Conservation (phyloP, 2,888 invertebrate genomes). For the Macrophya alboannulata region DNA sequence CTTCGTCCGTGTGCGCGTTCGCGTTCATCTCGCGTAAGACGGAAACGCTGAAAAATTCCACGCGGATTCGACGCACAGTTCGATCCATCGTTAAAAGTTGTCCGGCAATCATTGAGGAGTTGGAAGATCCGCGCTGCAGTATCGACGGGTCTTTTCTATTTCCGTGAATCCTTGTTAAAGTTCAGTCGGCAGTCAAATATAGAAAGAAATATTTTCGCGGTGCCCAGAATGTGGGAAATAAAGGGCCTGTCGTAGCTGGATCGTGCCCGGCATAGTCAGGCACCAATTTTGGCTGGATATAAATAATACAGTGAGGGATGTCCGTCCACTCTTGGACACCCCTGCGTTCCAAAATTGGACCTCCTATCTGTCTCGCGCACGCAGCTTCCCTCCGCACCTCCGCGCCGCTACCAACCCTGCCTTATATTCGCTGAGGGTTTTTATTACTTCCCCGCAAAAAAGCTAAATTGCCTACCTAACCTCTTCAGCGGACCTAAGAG, state of each 20-base stretch:
- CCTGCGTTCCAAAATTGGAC: conserved; percentile 75
- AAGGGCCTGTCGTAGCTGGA: conserved; percentile 67
- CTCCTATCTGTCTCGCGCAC: conserved; percentile 79
- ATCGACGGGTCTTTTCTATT: background rate
- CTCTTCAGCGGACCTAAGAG: conserved; percentile 65
- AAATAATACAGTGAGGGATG: conserved; percentile 78
- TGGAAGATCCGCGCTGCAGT: background rate
- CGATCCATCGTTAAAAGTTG: background rate
- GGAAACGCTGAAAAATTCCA: background rate
- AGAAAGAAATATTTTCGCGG: conserved; percentile 68
- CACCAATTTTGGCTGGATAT: conserved; percentile 76
- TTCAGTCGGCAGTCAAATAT: conserved; percentile 48
- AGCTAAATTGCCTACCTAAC: conserved; percentile 65
- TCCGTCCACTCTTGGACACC: conserved; percentile 70
- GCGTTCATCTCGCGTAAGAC: background rate
- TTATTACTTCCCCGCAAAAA: conserved; percentile 65
- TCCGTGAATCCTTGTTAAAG: conserved; percentile 34
- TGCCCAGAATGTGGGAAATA: conserved; percentile 68
- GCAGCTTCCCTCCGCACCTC: conserved; percentile 52
- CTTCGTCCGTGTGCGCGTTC: background rate
- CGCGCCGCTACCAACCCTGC: conserved; percentile 60
- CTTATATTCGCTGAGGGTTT: conserved; percentile 61
- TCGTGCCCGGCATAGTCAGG: conserved; percentile 77
- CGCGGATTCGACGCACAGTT: background rate
- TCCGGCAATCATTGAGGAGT: background rate